Evolutionary conservation across 2,797 vertebrate genomes (phyloP).

Genomic region (Cheirogaleus major): DNA sequence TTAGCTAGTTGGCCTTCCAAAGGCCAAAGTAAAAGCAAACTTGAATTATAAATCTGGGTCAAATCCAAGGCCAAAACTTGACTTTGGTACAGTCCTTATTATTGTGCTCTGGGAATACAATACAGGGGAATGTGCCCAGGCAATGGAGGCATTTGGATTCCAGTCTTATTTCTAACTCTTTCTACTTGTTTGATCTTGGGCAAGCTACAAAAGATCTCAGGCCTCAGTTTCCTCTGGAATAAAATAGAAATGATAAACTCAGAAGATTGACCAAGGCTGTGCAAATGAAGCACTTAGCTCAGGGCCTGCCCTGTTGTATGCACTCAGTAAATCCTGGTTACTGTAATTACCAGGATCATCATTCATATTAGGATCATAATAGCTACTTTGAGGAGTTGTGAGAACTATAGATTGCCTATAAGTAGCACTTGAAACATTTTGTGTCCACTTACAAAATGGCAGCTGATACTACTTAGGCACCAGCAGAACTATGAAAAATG

Average conservation of each 20-base stretch:
- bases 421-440: background rate
- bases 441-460: background rate
- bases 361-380: background rate
- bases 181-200: background rate
- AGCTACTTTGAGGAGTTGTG: background rate
- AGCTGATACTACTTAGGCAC: background rate
- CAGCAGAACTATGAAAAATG: background rate
- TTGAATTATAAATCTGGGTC: background rate
- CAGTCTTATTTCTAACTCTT: background rate
- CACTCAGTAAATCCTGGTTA: background rate
- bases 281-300: background rate
- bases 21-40: background rate
- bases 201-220: background rate
- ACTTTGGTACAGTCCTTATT: background rate
- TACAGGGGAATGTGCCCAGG: background rate
- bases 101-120: background rate
- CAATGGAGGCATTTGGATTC: background rate
- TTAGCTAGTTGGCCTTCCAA: background rate
- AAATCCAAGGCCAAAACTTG: background rate
- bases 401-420: background rate
- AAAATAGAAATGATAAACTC: background rate
- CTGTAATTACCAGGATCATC: background rate
- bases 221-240: background rate
- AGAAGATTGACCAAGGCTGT: background rate
- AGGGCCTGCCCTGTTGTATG: no score